Evolutionary conservation across 2,888 invertebrate species (phyloP).

Genomic region (Drosophila atroscutellata): DNA sequence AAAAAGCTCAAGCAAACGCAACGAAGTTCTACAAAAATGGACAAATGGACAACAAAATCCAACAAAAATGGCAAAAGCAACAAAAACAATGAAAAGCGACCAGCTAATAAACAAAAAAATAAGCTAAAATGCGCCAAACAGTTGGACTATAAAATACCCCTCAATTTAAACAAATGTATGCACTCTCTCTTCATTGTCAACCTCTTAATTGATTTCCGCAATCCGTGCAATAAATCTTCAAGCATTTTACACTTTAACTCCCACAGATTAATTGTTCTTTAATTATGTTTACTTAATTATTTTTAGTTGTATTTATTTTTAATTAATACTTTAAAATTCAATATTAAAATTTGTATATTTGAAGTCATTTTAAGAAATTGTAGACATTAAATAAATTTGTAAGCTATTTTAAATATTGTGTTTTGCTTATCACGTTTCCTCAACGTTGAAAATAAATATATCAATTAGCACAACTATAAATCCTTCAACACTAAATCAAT

Average conservation of each 20-base stretch:
- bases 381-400: background rate
- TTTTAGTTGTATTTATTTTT: background rate
- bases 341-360: background rate
- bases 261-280: background rate
- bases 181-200: background rate
- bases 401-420: background rate
- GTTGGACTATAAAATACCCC: constrained; percentile 8
- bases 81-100: constrained; percentile 18
- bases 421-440: background rate
- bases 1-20: constrained; percentile 38
- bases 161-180: background rate
- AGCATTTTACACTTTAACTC: too few relatives aligned
- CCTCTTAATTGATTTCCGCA: background rate
- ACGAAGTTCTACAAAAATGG: constrained; percentile 40
- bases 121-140: constrained; percentile 5
- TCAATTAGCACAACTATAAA: background rate
- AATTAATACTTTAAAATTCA: background rate
- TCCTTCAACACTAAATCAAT: background rate
- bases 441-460: background rate
- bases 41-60: constrained; percentile 41
- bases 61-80: constrained; percentile 22
- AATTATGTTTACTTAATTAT: background rate
- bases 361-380: too few relatives aligned
- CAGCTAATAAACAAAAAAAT: constrained; percentile 58
- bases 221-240: background rate